These are phyloP conservation scores for Atlantisia rogersi DNA, from an alignment of 2,113 vertebrate genomes.

Conservation along the genomic window DNA sequence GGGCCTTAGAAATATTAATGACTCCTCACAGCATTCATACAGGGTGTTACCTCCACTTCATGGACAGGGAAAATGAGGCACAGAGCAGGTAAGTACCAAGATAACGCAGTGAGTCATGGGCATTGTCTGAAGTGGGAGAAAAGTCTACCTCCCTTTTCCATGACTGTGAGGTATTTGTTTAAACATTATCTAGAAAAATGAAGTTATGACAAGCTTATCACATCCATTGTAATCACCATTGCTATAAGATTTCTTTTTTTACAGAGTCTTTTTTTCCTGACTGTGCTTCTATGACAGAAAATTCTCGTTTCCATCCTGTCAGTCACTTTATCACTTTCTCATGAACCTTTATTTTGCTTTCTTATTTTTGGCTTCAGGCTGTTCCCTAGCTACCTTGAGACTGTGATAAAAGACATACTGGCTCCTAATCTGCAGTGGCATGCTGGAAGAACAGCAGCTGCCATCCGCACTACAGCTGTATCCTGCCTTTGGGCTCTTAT, in stretches of 20 bases:
- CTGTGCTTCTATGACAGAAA: neutral
- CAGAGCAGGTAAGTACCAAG: slow-evolving; percentile 1
- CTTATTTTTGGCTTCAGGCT: slow-evolving; percentile 73
- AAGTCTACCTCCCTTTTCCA: neutral
- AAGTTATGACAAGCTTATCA: slow-evolving; percentile 35
- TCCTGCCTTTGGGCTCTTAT: slow-evolving; percentile 91
- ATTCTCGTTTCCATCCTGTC: neutral
- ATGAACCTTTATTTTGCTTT: slow-evolving; percentile 28
- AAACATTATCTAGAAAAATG: slow-evolving; percentile 4
- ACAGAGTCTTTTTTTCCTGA: neutral
- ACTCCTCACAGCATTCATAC: neutral
- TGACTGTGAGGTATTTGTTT: slow-evolving; percentile 19
- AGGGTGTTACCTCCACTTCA: neutral
- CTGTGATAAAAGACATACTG: slow-evolving; percentile 83
- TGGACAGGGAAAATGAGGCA: neutral
- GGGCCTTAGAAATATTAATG: neutral
- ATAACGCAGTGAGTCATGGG: slow-evolving; percentile 4
- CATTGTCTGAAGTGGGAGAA: neutral
- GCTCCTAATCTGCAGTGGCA: slow-evolving; percentile 93
- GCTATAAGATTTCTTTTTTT: neutral
- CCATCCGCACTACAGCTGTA: slow-evolving; percentile 87
- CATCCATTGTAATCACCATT: neutral
- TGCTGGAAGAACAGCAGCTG: slow-evolving; percentile 87
- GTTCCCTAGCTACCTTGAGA: slow-evolving; percentile 81
- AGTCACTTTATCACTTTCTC: slow-evolving; percentile 52